Evolutionary conservation across 2,113 vertebrate species (phyloP).

Genomic region (Eonycteris spelaea): DNA sequence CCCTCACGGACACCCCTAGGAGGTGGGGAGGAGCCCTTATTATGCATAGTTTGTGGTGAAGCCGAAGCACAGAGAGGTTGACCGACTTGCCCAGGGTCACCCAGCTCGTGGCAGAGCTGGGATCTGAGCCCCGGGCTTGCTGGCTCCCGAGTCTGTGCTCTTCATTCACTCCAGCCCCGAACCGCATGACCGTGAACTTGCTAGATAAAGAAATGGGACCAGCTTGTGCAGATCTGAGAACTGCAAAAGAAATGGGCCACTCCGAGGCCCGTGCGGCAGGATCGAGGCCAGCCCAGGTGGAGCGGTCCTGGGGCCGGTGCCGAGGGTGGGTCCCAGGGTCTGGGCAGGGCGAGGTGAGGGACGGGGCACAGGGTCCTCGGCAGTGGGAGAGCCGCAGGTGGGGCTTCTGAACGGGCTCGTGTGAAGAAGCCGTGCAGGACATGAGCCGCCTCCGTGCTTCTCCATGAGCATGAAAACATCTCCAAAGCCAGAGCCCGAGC

Average conservation of each 20-base stretch:
- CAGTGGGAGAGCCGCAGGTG: neutral
- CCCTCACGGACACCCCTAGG: too few relatives aligned
- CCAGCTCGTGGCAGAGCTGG: neutral
- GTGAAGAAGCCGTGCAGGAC: neutral
- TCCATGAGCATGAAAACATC: conserved; percentile 26
- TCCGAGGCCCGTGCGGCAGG: neutral
- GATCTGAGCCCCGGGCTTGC: neutral
- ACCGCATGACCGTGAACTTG: neutral
- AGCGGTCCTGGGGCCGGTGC: neutral
- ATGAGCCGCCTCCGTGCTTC: neutral
- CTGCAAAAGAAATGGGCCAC: fast-evolving
- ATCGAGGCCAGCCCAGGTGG: neutral
- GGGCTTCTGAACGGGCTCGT: neutral
- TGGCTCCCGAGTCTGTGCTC: neutral
- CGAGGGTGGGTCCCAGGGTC: neutral
- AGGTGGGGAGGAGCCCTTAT: neutral
- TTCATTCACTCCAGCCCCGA: fast-evolving
- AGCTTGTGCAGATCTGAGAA: fast-evolving
- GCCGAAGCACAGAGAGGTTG: neutral
- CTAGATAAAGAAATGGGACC: neutral
- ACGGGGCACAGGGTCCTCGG: neutral
- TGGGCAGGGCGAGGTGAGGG: neutral
- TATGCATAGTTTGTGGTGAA: neutral
- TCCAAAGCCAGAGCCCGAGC: neutral
- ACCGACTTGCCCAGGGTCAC: neutral